Base-by-base conservation (phyloP, 2,888 invertebrate species). In the Cheilosia vernalis region DNA sequence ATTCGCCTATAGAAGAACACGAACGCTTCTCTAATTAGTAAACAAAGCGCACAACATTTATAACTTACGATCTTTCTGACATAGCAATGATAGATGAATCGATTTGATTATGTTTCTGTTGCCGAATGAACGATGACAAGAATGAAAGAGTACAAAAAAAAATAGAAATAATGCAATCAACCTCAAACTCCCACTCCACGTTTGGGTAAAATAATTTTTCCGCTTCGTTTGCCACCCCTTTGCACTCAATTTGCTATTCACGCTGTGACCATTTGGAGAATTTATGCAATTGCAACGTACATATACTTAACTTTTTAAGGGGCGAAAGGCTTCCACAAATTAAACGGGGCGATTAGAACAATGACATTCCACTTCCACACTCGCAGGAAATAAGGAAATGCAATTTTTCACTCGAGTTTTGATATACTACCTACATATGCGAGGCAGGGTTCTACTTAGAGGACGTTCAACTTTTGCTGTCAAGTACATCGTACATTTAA, bases 221-320 rank as follows among this genome's bases (percentile, higher is more conserved):
- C 74, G 84, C 80, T 84, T 79, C 64, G 70, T 60, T 80, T 64
- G 55, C 30, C 60, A 58, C 63, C 60, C 70, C 64, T 60, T 55
- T 17, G 53, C 53, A 66, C 24, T 72, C 40, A 24, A 44, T 27
- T 67, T 51, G 13, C 64, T 27, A 27, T 51, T 66, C 58, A 4
- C 61, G 21, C 33, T 44, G 51, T 60, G 10, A 55, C 70, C 44
- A 44, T 72, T 56, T 79, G 56, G 37, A 67, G 69, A 74, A 63
- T 84, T 74, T 84, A 79, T 79, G 74, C 84, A 84, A 84, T 79
- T 53, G 70, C 64, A 80, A 66, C 63, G 79, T 60, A 84, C 70
- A 15, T 47, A 24, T 51, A 47, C 44, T 51, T 24, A 27, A 51
- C 51, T 27, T 24, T 2, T 49, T 42, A 72, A 49, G 40, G 51